Evolutionary conservation across 2,888 invertebrate species (phyloP).

Genomic region (Mactromeris polynyma): DNA sequence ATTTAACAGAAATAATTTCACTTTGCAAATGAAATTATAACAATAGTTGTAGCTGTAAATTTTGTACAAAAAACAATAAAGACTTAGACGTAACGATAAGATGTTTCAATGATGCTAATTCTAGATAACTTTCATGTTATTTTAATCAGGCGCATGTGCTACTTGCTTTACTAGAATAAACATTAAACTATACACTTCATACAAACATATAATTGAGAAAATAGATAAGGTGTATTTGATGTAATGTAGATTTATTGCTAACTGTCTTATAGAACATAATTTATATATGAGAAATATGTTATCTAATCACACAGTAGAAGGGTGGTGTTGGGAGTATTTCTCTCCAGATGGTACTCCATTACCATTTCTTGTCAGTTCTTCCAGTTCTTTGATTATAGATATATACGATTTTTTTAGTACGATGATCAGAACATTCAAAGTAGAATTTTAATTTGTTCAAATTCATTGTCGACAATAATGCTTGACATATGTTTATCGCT

Average conservation of each 20-base stretch:
- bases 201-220: not conserved
- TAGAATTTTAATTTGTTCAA: no score
- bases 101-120: not conserved
- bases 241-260: not conserved
- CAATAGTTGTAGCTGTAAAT: no score
- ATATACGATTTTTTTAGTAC: no score
- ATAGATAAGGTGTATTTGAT: slow-evolving; percentile 1
- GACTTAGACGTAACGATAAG: not conserved
- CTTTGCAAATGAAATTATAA: no score
- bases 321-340: not conserved
- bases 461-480: no score
- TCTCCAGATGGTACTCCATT: not conserved
- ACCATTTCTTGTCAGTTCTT: not conserved
- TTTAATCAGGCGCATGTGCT: not conserved
- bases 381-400: not conserved
- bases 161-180: not conserved
- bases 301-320: not conserved
- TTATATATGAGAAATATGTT: not conserved
- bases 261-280: not conserved
- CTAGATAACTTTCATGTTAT: not conserved
- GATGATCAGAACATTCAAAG: no score
- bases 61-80: not conserved
- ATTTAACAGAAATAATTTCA: no score
- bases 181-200: not conserved
- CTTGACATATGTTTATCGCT: no score